Percentiles rank a stretch among this genome's conserved stretches.
These are phyloP conservation scores for Macrotus californicus DNA, from an alignment of 2,113 vertebrate species.

Conservation along the genomic window DNA sequence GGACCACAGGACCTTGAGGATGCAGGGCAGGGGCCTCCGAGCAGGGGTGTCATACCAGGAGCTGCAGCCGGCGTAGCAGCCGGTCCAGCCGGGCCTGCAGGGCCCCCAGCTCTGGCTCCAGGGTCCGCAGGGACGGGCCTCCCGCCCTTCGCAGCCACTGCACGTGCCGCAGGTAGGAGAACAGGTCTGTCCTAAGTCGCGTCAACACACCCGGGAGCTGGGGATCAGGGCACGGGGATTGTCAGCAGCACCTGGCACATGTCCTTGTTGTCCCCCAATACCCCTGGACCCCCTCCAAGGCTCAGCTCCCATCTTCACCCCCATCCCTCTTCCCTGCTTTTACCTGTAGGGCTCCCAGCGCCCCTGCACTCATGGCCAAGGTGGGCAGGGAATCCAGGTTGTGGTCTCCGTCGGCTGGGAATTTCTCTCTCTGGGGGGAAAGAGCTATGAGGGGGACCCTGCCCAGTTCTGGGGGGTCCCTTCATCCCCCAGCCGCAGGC, in stretches of 20 bases:
- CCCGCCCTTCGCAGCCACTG: constrained; percentile 63
- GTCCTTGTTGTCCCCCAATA: fast-evolving
- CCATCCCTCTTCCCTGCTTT: no score
- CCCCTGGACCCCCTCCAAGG: fast-evolving
- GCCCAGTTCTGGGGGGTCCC: not conserved
- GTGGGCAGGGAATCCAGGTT: constrained; percentile 64
- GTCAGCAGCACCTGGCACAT: not conserved
- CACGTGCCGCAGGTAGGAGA: constrained; percentile 61
- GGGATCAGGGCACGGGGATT: fast-evolving
- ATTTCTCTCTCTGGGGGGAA: constrained; percentile 52
- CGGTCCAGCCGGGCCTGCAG: constrained; percentile 63
- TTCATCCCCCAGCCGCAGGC: not conserved
- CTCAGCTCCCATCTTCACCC: no score
- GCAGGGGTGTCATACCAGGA: constrained; percentile 44
- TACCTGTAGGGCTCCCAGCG: constrained; percentile 64
- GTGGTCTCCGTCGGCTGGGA: constrained; percentile 68
- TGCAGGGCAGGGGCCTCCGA: not conserved
- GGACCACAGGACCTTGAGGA: not conserved
- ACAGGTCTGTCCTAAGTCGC: constrained; percentile 41
- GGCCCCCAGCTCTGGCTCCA: constrained; percentile 63
- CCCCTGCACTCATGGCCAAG: constrained; percentile 66
- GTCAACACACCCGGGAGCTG: constrained; percentile 61
- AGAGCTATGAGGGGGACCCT: not conserved
- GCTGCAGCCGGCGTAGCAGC: constrained; percentile 65
- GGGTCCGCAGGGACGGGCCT: constrained; percentile 44